phyloP scores from a whole-genome alignment of 2,888 invertebrate genomes.

The Leptinotarsa juncta region DNA sequence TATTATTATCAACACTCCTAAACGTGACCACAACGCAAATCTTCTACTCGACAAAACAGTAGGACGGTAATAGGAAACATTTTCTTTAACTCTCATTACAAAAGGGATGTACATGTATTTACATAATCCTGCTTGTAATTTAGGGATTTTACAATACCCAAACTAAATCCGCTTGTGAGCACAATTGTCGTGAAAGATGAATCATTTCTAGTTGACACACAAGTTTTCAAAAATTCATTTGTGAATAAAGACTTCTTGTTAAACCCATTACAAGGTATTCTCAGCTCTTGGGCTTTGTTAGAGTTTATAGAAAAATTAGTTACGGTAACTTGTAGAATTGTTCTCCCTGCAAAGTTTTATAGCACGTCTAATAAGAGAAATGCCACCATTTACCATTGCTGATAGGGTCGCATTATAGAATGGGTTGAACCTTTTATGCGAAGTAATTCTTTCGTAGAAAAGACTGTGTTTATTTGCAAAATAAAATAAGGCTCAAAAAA shows the following conservation, averaged over 20 bases:
- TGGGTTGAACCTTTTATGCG: constrained; percentile 11
- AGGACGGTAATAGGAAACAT: neutral
- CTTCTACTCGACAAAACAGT: neutral
- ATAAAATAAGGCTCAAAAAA: neutral
- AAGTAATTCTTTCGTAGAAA: constrained; percentile 4
- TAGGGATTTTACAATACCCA: constrained; percentile 36
- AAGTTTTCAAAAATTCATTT: constrained; percentile 36
- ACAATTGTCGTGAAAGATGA: constrained; percentile 10
- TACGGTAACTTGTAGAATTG: constrained; percentile 21
- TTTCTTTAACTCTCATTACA: constrained; percentile 1
- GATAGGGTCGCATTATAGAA: neutral
- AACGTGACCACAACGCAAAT: neutral
- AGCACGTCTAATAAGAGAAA: constrained; percentile 25
- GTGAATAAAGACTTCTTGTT: constrained; percentile 34
- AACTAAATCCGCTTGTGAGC: constrained; percentile 21
- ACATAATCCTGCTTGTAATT: constrained; percentile 44
- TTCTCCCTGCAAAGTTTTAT: constrained; percentile 34
- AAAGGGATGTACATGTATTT: constrained; percentile 42
- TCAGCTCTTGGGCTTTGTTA: constrained; percentile 31
- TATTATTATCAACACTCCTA: neutral
- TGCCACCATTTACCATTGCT: neutral
- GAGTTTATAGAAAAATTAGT: constrained; percentile 30
- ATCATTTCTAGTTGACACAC: constrained; percentile 32
- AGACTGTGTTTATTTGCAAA: neutral
- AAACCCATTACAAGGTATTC: constrained; percentile 41